A percentile compares a stretch with the other conserved stretches of the same genome.
Conservation (phyloP, 35 echinoderm and acorn worm genomes). For the Anneissia japonica region DNA sequence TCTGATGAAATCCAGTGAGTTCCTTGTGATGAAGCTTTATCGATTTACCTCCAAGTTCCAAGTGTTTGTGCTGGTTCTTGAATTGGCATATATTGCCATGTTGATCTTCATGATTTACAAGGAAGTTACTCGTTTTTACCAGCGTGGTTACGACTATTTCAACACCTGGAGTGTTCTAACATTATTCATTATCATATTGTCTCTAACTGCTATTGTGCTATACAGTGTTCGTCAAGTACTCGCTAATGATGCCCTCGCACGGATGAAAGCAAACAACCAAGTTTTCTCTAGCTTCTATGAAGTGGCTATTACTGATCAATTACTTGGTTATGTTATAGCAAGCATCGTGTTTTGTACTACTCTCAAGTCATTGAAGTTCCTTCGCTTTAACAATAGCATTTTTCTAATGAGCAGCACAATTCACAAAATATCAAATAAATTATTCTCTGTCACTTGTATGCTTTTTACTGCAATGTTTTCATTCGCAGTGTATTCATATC, state of each 20-base stretch:
- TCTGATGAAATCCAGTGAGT: slow-evolving; percentile 13
- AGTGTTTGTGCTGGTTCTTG: slow-evolving; percentile 52
- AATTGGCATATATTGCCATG: slow-evolving; percentile 65
- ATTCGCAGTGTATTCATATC: slow-evolving; percentile 30
- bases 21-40: slow-evolving; percentile 43
- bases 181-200: slow-evolving; percentile 42
- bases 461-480: slow-evolving; percentile 27
- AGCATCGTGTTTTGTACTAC: slow-evolving; percentile 53
- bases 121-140: slow-evolving; percentile 43
- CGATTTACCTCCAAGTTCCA: slow-evolving; percentile 23
- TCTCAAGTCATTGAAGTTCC: slow-evolving; percentile 71
- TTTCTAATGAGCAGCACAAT: slow-evolving; percentile 48
- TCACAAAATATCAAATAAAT: slow-evolving; percentile 6
- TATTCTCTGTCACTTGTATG: slow-evolving; percentile 10
- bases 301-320: slow-evolving; percentile 32
- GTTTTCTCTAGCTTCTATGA: slow-evolving; percentile 49
- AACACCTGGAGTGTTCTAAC: slow-evolving; percentile 67
- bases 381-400: slow-evolving; percentile 79
- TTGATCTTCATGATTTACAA: slow-evolving; percentile 53
- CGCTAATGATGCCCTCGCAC: slow-evolving; percentile 3
- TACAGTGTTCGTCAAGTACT: slow-evolving; percentile 26
- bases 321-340: slow-evolving; percentile 41
- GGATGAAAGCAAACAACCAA: neutral
- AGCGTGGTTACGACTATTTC: slow-evolving; percentile 34
- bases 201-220: slow-evolving; percentile 24